These are phyloP conservation scores for Subanguina moxae DNA, from an alignment of 1,140 invertebrate species.

Conservation along the genomic window DNA sequence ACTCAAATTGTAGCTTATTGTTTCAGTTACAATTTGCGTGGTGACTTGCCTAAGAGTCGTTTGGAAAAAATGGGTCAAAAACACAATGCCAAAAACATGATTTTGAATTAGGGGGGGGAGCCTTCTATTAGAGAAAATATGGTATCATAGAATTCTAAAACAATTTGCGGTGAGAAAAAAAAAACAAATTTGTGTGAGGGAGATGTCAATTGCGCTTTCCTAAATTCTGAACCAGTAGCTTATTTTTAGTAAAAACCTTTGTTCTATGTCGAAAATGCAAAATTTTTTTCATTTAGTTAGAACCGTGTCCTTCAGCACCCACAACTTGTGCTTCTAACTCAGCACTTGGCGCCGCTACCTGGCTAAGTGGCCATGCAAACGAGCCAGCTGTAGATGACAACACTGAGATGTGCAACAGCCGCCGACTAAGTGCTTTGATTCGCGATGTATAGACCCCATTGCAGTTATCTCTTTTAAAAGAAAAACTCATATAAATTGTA, in stretches of 20 bases:
- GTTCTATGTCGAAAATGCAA: slow-evolving; percentile 3
- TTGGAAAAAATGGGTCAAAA: too few species aligned
- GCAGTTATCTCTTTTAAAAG: background rate
- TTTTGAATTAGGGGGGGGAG: too few species aligned
- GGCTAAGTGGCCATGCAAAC: slow-evolving; percentile 1
- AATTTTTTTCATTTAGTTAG: background rate
- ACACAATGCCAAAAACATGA: too few species aligned
- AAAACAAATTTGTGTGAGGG: too few species aligned
- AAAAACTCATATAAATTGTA: slow-evolving; percentile 17
- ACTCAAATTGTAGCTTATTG: too few species aligned
- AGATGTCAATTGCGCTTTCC: too few species aligned
- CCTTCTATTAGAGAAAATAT: too few species aligned
- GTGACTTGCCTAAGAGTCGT: too few species aligned
- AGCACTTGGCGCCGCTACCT: background rate
- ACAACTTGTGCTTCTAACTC: background rate
- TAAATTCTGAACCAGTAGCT: background rate
- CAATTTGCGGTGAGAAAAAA: too few species aligned
- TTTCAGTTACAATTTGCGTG: too few species aligned
- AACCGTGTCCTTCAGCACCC: background rate
- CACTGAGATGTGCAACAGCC: slow-evolving; percentile 27
- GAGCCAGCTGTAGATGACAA: slow-evolving; percentile 11
- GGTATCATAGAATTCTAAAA: too few species aligned
- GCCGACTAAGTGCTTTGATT: slow-evolving; percentile 17
- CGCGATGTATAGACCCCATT: slow-evolving; percentile 4
- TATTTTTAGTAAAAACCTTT: background rate